Percentiles rank a stretch among this genome's conserved stretches.
Conservation (phyloP, 1,140 invertebrate species). For the Heterodera schachtii region DNA sequence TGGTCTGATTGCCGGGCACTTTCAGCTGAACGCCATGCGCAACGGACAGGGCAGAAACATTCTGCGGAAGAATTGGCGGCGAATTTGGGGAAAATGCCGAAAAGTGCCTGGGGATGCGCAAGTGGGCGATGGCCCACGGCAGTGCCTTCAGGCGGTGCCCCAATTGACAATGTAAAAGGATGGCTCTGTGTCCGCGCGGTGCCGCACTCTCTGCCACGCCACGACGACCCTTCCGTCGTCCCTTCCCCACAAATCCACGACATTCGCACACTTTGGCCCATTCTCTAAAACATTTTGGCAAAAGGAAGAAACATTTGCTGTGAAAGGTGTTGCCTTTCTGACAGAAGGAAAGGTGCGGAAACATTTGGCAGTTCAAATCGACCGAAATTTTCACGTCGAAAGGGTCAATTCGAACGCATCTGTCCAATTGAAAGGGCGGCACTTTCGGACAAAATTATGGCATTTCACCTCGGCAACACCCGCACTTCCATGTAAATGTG, state of each 20-base stretch:
- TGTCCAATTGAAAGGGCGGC: conserved; percentile 12
- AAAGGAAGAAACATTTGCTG: neutral
- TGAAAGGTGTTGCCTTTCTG: conserved; percentile 42
- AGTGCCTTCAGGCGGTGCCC: conserved; percentile 34
- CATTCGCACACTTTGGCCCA: conserved; percentile 44
- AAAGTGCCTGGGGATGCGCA: neutral
- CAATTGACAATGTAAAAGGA: conserved; percentile 46
- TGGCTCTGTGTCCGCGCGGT: conserved; percentile 32
- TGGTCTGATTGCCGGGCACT: conserved; percentile 47
- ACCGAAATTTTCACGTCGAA: conserved; percentile 53
- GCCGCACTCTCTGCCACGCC: conserved; percentile 46
- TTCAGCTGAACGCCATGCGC: conserved; percentile 38
- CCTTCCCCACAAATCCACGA: conserved; percentile 55
- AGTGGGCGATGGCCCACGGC: too few relatives aligned
- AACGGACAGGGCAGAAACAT: too few relatives aligned
- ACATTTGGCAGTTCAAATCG: conserved; percentile 51
- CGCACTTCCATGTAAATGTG: conserved; percentile 51
- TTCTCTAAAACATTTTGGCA: conserved; percentile 27
- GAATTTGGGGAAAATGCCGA: neutral
- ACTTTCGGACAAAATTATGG: neutral
- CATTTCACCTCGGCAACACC: conserved; percentile 29
- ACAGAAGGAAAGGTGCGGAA: conserved; percentile 44
- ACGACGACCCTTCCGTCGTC: conserved; percentile 44
- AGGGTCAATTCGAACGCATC: conserved; percentile 49
- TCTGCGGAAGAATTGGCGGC: neutral